A percentile compares a stretch with the other conserved stretches of the same genome.
Evolutionary conservation across 2,888 invertebrate species (phyloP).

Genomic region (Dioctria linearis): DNA sequence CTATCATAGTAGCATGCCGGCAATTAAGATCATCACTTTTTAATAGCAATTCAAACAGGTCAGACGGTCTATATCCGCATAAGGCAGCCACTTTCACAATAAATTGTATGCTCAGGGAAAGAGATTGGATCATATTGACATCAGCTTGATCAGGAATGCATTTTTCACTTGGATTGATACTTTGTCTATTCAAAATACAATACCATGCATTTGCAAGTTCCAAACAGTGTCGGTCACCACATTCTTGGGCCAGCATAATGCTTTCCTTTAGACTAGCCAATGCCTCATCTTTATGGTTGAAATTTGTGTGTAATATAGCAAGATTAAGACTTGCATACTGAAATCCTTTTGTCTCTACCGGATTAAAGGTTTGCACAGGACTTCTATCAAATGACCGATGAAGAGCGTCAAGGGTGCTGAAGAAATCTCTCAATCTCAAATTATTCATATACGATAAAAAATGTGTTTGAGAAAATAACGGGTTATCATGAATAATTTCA

Average conservation of each 20-base stretch:
- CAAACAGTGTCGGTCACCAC: slow-evolving; percentile 87
- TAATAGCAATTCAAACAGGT: slow-evolving; percentile 79
- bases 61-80: slow-evolving; percentile 67
- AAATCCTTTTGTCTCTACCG: slow-evolving; percentile 75
- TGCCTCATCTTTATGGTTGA: slow-evolving; percentile 81
- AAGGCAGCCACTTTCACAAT: slow-evolving; percentile 83
- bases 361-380: slow-evolving; percentile 74
- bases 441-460: slow-evolving; percentile 93
- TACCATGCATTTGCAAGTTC: slow-evolving; percentile 91
- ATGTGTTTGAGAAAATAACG: slow-evolving; percentile 73
- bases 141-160: slow-evolving; percentile 80
- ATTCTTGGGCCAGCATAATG: slow-evolving; percentile 89
- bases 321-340: slow-evolving; percentile 93
- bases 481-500: slow-evolving; percentile 69
- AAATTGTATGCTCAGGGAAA: slow-evolving; percentile 82
- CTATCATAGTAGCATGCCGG: slow-evolving; percentile 82
- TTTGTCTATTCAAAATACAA: slow-evolving; percentile 73
- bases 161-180: slow-evolving; percentile 78
- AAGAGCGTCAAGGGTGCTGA: slow-evolving; percentile 65
- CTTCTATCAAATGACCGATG: slow-evolving; percentile 81
- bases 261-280: slow-evolving; percentile 88
- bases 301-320: slow-evolving; percentile 89
- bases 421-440: slow-evolving; percentile 88
- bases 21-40: slow-evolving; percentile 90
- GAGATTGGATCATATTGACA: slow-evolving; percentile 79